Base-by-base conservation (phyloP, 2,797 vertebrate genomes). In the Channa striata region DNA sequence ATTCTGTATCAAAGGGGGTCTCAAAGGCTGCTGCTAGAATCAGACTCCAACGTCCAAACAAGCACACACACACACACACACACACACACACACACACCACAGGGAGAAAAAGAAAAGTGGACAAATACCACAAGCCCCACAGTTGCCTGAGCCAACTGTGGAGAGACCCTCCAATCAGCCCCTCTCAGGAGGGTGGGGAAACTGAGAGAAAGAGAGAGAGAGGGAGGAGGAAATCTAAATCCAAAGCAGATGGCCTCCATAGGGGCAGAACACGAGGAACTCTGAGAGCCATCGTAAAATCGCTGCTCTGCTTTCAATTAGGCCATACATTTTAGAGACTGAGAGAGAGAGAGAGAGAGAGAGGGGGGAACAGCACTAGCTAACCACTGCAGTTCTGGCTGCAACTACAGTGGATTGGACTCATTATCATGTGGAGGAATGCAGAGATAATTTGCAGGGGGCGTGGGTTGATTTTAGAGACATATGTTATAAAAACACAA, bases 221-320 rank as follows among this genome's bases (percentile, higher is more conserved):
- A 43, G 64, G 74, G 79, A 83, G 80, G 75, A 75, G 77, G 79
- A 88, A 82, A 80, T 78, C 80, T 84, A 96, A 96, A 96, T 95
- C 93, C 92, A 91, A 95, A 95, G 91, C 96, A 96, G 95, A 95
- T 95, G 95, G 93, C 89, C 85, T 93, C 92, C 83, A 84, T 67
- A 91, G 87, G 51, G 75, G 93, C 90, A 93, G 86, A 92, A 92
- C 88, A 91, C 68, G 74, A 93, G 85, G 92, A 94, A 93, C 92
- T 92, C 72, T 19, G 72, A 77, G 66, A 76, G 74, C 72, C 47
- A 54, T 93, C 81, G 83, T 92, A 88, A 92, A 91, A 89, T 72
- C 74, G 57, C 86, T 81, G 86, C 87, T 91, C 94, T 96, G 95
- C 85, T 95, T 96, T 93, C 90, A 95, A 95, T 96, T 95, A 95